phyloP scores from a whole-genome alignment of 2,888 invertebrate species.

The Adineta ricciae region DNA sequence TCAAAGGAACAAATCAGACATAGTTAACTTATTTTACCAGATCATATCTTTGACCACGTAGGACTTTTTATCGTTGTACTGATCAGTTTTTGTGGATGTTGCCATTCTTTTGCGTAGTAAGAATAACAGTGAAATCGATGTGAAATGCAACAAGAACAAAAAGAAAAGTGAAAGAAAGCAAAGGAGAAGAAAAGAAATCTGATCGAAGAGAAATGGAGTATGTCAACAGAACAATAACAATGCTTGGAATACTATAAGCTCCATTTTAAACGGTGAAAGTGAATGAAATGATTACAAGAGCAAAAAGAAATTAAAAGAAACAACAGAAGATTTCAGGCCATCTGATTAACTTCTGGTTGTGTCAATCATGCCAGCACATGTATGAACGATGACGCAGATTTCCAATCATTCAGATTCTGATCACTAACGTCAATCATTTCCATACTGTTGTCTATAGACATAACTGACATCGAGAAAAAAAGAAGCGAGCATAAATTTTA shows the following conservation, averaged over 20 bases:
- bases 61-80: conserved; percentile 27
- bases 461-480: not conserved
- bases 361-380: not conserved
- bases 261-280: not conserved
- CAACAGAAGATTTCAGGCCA: not conserved
- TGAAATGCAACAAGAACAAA: not conserved
- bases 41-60: conserved; percentile 29
- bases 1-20: not conserved
- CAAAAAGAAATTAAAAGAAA: not conserved
- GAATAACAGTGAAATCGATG: not conserved
- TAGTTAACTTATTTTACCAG: conserved; percentile 10
- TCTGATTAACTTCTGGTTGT: not conserved
- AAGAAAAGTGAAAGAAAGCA: not conserved
- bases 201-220: not conserved
- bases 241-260: not conserved
- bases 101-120: not conserved
- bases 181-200: not conserved
- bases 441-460: not conserved
- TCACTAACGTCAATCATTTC: not conserved
- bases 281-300: not conserved
- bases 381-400: not conserved
- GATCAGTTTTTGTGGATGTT: not conserved
- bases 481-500: not conserved
- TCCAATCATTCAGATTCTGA: not conserved
- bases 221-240: not conserved